Evolutionary conservation across 2,797 vertebrate species (phyloP), one percentile per base, ranked within the genome.

Genomic region (Lycodopsis pacificus): DNA sequence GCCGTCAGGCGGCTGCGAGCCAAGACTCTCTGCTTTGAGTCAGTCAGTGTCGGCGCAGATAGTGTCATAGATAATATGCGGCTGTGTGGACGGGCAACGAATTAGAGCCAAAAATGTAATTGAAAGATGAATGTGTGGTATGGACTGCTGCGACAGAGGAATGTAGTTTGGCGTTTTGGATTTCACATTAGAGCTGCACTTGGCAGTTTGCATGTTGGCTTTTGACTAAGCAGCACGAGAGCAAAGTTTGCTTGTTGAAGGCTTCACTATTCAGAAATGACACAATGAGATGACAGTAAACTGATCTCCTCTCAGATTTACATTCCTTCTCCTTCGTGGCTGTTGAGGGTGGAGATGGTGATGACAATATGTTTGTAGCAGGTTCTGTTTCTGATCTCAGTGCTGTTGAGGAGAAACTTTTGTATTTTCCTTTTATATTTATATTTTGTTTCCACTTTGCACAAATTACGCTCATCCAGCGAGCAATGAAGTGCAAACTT

Each of bases 111-210:
- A 80, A 15, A 63, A 69, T 34, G 34, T 64, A 74, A 79, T 48
- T 84, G 77, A 83, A 84, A 79, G 79, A 85, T 61, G 75, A 85
- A 76, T 42, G 54, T 3, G 38, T 73, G 81, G 76, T 76, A 73
- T 67, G 46, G 65, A 42, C 84, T 6, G 59, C 59, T 65, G 68
- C 44, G 48, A 83, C 62, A 22, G 22, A 62, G 83, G 90, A 88
- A 90, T 88, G 85, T 34, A 73, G 79, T 78, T 75, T 74, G 68
- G 22, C 71, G 87, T 81, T 85, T 91, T 85, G 49, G 71, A 51
- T 91, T 91, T 92, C 91, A 80, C 48, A 48, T 84, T 86, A 82
- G 80, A 82, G 68, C 80, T 14, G 66, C 69, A 57, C 80, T 75
- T 79, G 65, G 80, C 73, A 74, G 79, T 86, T 82, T 56, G 71